These are phyloP conservation scores for Smutsia gigantea DNA, from an alignment of 2,797 vertebrate species.

Conservation along the genomic window DNA sequence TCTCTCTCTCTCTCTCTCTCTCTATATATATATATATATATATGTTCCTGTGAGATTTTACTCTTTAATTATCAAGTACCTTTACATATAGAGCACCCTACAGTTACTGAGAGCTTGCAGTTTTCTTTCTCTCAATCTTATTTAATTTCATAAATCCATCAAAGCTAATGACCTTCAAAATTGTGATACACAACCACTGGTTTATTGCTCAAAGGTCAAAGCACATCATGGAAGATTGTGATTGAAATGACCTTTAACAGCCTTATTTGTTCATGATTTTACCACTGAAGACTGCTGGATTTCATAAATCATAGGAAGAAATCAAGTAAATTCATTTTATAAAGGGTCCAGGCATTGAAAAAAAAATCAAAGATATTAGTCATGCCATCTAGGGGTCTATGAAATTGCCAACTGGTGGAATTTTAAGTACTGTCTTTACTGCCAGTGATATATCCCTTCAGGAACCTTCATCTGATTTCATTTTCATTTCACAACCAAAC, in stretches of 20 bases:
- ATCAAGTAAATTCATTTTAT: conserved; percentile 23
- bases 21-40: neutral
- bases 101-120: neutral
- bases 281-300: conserved; percentile 17
- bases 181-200: neutral
- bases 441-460: neutral
- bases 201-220: conserved; percentile 63
- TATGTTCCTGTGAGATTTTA: neutral
- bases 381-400: neutral
- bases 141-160: neutral
- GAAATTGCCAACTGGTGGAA: neutral
- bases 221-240: neutral
- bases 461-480: conserved; percentile 49
- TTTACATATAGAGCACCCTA: neutral
- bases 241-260: conserved; percentile 36
- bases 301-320: conserved; percentile 28
- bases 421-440: conserved; percentile 25
- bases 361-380: neutral
- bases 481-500: conserved; percentile 51
- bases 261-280: conserved; percentile 44
- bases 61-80: neutral
- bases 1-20: neutral
- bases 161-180: conserved; percentile 47
- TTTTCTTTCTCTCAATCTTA: neutral
- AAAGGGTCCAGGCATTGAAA: neutral